phyloP scores from a whole-genome alignment of 2,797 vertebrate genomes.

The Eulemur mongoz region DNA sequence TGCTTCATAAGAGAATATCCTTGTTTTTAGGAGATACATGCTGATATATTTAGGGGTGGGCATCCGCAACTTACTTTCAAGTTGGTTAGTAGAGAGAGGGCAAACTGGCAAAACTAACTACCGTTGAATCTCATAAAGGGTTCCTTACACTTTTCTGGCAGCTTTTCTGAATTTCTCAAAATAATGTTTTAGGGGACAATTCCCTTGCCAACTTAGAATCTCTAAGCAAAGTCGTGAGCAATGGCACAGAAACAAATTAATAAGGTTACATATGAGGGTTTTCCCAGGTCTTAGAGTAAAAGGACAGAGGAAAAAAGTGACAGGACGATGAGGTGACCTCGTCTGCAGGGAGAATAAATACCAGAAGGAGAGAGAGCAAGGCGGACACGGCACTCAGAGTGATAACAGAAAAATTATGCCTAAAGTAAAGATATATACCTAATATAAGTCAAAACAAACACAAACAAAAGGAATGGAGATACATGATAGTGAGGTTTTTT shows the following conservation, averaged over 20 bases:
- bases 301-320: too few relatives aligned
- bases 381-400: too few relatives aligned
- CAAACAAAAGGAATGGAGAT: neutral
- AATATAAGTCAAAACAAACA: neutral
- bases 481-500: accelerated
- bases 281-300: neutral
- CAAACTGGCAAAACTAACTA: neutral
- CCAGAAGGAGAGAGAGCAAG: neutral
- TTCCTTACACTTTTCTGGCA: neutral
- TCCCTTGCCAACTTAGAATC: neutral
- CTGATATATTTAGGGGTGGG: neutral
- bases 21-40: neutral
- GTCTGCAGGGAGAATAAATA: neutral
- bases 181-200: neutral
- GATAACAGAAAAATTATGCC: too few relatives aligned
- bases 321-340: neutral
- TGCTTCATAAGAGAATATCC: neutral
- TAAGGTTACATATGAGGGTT: neutral
- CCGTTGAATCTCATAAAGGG: too few relatives aligned
- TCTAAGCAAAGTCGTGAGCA: neutral
- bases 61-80: neutral
- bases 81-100: neutral
- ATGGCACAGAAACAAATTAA: too few relatives aligned
- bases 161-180: neutral
- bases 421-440: neutral